Evolutionary conservation across 2,797 vertebrate species (phyloP).

Genomic region (Eleutherodactylus coqui): DNA sequence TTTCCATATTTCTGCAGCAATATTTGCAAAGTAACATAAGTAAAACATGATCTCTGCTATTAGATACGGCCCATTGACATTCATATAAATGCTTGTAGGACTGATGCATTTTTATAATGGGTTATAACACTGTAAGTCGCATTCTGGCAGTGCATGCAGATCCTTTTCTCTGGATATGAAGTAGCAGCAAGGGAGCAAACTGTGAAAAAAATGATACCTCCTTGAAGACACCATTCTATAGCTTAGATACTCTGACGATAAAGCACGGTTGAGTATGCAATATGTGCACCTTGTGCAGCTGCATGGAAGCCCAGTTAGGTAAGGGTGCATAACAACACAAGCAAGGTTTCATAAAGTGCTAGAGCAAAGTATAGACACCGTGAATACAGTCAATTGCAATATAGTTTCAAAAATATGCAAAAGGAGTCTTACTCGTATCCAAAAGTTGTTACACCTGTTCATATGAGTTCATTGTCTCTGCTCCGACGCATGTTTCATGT

Average conservation of each 20-base stretch:
- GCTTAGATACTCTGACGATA: neutral
- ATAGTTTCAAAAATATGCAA: neutral
- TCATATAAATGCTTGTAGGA: neutral
- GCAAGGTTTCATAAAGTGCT: neutral
- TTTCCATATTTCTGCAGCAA: neutral
- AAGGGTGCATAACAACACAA: neutral
- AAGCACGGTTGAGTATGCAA: neutral
- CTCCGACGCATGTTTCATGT: neutral
- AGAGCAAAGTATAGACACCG: neutral
- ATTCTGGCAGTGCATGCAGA: neutral
- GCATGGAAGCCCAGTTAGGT: no score
- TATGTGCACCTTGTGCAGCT: no score
- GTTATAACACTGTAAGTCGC: neutral
- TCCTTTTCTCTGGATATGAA: neutral
- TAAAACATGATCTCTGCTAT: neutral
- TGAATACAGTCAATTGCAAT: neutral
- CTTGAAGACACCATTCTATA: neutral
- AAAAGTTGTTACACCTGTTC: no score
- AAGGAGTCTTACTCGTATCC: no score
- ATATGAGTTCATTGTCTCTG: neutral
- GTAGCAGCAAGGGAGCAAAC: neutral
- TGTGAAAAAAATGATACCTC: neutral
- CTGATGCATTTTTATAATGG: neutral
- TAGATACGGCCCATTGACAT: neutral
- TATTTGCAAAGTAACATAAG: neutral